Evolutionary conservation across 2,113 vertebrate species (phyloP).

Genomic region (Butorides virescens): DNA sequence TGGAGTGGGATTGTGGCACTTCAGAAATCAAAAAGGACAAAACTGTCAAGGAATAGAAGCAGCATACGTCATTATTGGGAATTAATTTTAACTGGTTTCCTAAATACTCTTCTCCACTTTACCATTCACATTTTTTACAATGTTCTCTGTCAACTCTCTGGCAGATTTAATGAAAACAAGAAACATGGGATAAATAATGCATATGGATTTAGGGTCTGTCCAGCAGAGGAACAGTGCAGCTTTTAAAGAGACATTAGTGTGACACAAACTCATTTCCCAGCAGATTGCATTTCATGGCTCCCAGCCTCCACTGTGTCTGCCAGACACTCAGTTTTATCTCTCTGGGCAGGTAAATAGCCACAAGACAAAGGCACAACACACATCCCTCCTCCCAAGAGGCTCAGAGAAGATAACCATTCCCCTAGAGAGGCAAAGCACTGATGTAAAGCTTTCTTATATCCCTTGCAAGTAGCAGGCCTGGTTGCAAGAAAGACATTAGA

Average conservation of each 20-base stretch:
- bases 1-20: background rate
- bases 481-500: background rate
- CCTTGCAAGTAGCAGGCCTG: background rate
- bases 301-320: background rate
- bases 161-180: background rate
- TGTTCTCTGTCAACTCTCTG: background rate
- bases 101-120: background rate
- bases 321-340: background rate
- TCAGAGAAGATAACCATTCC: background rate
- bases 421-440: background rate
- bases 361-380: background rate
- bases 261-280: background rate
- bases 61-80: rapidly evolving
- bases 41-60: background rate
- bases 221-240: background rate
- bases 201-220: background rate
- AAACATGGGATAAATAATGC: background rate
- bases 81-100: background rate
- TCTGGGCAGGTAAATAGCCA: background rate
- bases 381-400: background rate
- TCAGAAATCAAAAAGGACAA: background rate
- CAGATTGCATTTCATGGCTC: background rate
- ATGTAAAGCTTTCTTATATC: background rate
- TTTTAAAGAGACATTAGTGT: background rate
- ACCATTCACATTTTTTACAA: background rate